These are phyloP conservation scores for Stenotaenia linearis DNA, from an alignment of 2,888 invertebrate genomes.

Conservation along the genomic window DNA sequence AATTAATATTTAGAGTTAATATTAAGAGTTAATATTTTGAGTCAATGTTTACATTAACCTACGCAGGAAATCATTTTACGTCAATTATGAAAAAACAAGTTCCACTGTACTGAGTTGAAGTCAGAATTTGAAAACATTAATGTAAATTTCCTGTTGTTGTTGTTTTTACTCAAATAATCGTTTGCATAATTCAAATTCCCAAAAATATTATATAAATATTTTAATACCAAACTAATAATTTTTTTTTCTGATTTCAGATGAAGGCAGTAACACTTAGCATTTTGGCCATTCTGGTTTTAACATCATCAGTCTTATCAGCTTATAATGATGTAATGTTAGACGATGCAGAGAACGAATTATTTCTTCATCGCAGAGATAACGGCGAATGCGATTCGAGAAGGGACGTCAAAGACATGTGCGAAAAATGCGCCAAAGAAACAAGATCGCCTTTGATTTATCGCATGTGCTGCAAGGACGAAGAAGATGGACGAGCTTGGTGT, in stretches of 20 bases:
- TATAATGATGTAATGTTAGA: constrained; percentile 5
- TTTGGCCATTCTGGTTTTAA: background rate
- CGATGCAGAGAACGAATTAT: background rate
- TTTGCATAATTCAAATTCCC: too few relatives aligned
- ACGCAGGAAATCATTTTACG: too few relatives aligned
- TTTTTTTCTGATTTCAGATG: background rate
- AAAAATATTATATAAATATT: too few relatives aligned
- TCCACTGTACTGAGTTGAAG: too few relatives aligned
- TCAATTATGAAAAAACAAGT: too few relatives aligned
- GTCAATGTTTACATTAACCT: too few relatives aligned
- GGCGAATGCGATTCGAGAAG: background rate
- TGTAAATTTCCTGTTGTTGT: too few relatives aligned
- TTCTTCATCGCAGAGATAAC: background rate
- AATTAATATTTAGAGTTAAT: too few relatives aligned
- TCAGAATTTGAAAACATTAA: too few relatives aligned
- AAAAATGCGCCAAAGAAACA: constrained; percentile 32
- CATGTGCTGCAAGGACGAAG: constrained; percentile 30
- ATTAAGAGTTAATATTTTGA: too few relatives aligned
- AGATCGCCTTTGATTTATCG: constrained; percentile 28
- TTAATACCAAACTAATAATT: too few relatives aligned
- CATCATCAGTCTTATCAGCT: background rate
- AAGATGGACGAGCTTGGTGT: constrained; percentile 31
- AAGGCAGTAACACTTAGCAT: constrained; percentile 2
- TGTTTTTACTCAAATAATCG: too few relatives aligned
- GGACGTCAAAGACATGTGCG: constrained; percentile 29